A percentile compares a stretch with the other conserved stretches of the same genome.
phyloP scores from a whole-genome alignment of 2,888 invertebrate species.

The Caenorhabditis afra region DNA sequence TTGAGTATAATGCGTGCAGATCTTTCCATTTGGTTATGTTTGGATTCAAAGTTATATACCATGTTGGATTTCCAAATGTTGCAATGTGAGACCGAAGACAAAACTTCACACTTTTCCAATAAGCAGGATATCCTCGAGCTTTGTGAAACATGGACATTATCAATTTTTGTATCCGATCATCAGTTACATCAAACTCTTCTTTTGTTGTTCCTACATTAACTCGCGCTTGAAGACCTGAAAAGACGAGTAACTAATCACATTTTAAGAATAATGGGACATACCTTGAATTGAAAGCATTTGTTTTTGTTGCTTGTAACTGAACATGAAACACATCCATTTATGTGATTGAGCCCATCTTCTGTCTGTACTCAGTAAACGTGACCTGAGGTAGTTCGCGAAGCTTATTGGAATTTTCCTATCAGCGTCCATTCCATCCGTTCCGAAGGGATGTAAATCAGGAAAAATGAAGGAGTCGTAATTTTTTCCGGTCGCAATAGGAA shows the following conservation, averaged over 20 bases:
- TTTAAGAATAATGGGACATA: neutral
- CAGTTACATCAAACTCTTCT: neutral
- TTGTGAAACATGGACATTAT: neutral
- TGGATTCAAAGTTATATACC: conserved; percentile 41
- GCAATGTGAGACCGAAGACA: conserved; percentile 1
- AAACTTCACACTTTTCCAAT: conserved; percentile 8
- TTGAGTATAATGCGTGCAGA: conserved; percentile 3
- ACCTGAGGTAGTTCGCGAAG: neutral
- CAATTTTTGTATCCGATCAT: neutral
- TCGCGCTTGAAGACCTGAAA: neutral
- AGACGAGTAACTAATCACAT: neutral
- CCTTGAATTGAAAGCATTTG: neutral
- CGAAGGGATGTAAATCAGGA: neutral
- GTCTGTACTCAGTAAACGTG: neutral
- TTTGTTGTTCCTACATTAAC: neutral
- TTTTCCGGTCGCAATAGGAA: neutral
- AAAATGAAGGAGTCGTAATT: neutral
- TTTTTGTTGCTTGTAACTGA: neutral
- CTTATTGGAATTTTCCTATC: neutral
- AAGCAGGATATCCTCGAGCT: conserved; percentile 5
- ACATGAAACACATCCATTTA: neutral
- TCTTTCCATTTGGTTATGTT: conserved; percentile 28
- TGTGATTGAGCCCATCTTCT: neutral
- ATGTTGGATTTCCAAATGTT: conserved; percentile 25
- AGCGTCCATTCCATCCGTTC: neutral